Evolutionary conservation across 2,888 invertebrate species (phyloP).

Genomic region (Eucera pruinosa): DNA sequence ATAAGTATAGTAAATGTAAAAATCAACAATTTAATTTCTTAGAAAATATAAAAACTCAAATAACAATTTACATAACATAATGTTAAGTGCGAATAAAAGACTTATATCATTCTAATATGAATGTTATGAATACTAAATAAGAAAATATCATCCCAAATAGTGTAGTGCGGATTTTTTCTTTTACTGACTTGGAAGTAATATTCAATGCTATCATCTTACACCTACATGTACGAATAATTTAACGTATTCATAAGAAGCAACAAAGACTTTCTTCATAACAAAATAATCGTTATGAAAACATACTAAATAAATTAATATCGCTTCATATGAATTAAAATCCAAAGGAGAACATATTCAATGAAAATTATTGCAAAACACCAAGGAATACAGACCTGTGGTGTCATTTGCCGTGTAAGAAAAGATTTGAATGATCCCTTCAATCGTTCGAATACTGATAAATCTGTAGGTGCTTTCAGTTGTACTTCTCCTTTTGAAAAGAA

Average conservation of each 20-base stretch:
- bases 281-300: conserved; percentile 12
- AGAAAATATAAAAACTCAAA: conserved; percentile 58
- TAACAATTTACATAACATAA: conserved; percentile 37
- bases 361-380: conserved; percentile 74
- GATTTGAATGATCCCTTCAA: conserved; percentile 80
- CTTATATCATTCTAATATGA: conserved; percentile 5
- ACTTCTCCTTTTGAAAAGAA: conserved; percentile 76
- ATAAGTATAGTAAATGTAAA: conserved; percentile 42
- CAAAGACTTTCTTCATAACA: neutral
- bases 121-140: conserved; percentile 33
- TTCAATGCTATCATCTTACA: too few relatives aligned
- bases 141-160: conserved; percentile 9
- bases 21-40: conserved; percentile 52
- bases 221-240: too few relatives aligned
- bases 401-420: conserved; percentile 77
- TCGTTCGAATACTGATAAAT: conserved; percentile 80
- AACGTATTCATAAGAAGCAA: conserved; percentile 7
- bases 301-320: conserved; percentile 40
- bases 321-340: conserved; percentile 68
- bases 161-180: neutral
- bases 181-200: conserved; percentile 2
- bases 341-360: conserved; percentile 67
- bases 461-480: conserved; percentile 81
- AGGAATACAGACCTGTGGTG: conserved; percentile 79
- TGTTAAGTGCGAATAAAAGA: conserved; percentile 26